These are phyloP conservation scores for Andrena fulva DNA, from an alignment of 2,888 invertebrate species.

Conservation along the genomic window DNA sequence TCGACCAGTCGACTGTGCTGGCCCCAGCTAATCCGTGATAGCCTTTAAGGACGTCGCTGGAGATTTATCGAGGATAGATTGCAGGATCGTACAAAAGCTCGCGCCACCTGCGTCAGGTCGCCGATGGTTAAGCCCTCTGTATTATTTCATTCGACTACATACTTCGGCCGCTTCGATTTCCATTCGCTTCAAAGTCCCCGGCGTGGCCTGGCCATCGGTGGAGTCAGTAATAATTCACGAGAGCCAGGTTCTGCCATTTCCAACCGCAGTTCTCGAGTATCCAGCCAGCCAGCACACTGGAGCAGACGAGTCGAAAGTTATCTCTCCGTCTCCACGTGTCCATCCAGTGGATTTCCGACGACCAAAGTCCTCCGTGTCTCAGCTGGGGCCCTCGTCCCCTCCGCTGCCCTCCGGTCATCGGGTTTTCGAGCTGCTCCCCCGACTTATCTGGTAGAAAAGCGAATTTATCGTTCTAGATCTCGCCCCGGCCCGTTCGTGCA, in stretches of 20 bases:
- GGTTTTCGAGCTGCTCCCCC: no score
- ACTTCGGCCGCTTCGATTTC: background rate
- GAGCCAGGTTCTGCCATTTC: background rate
- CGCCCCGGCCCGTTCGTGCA: conserved; percentile 9
- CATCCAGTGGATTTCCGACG: background rate
- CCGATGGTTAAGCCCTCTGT: background rate
- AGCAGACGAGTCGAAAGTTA: background rate
- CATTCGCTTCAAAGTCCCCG: background rate
- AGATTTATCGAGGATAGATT: background rate
- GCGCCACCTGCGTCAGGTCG: background rate
- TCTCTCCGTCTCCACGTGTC: background rate
- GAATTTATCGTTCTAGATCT: conserved; percentile 12
- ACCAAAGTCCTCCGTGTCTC: background rate
- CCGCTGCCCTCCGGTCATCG: conserved; percentile 11
- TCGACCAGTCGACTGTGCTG: background rate
- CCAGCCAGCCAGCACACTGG: background rate
- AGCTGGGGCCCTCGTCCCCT: background rate
- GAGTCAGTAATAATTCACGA: background rate
- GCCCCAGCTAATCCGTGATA: background rate
- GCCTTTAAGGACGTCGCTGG: background rate
- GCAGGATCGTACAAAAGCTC: no score
- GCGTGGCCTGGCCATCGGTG: background rate
- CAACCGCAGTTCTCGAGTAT: background rate
- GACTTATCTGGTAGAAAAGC: background rate
- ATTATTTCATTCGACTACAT: background rate